Evolutionary conservation across 2,888 invertebrate genomes (phyloP).

Genomic region (Drosophila fungiperda): DNA sequence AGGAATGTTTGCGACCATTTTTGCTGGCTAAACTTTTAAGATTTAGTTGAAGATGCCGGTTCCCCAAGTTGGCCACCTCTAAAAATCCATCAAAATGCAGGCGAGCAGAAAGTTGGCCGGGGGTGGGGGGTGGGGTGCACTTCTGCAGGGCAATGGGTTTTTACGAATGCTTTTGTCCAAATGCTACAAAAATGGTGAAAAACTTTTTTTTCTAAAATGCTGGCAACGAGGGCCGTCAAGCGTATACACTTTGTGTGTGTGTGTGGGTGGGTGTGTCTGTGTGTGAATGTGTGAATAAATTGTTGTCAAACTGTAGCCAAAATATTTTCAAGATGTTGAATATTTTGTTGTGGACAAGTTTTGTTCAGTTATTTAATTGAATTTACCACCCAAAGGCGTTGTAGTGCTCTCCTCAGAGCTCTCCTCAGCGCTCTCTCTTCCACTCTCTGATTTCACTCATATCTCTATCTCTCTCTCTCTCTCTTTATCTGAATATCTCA

Average conservation of each 20-base stretch:
- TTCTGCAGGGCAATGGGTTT: conserved; percentile 28
- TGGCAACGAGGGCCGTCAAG: conserved; percentile 13
- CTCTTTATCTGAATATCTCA: conserved; percentile 16
- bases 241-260: conserved; percentile 5
- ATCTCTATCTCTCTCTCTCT: background rate
- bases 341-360: conserved; percentile 68
- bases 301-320: conserved; percentile 79
- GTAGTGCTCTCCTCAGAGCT: background rate
- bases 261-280: background rate
- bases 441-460: background rate
- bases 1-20: conserved; percentile 63
- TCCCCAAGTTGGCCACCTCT: conserved; percentile 42
- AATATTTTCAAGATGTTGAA: conserved; percentile 71
- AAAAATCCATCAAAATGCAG: conserved; percentile 69
- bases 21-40: conserved; percentile 50
- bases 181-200: conserved; percentile 49
- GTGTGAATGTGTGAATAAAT: conserved; percentile 58
- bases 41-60: conserved; percentile 53
- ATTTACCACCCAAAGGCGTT: conserved; percentile 77
- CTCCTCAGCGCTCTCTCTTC: background rate
- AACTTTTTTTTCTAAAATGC: conserved; percentile 57
- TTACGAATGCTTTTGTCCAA: conserved; percentile 44
- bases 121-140: conserved; percentile 9
- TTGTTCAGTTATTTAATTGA: conserved; percentile 77
- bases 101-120: background rate